A percentile compares a stretch with the other conserved stretches of the same genome.
Conservation (phyloP, 2,113 vertebrate species). For the Anas platyrhynchos region DNA sequence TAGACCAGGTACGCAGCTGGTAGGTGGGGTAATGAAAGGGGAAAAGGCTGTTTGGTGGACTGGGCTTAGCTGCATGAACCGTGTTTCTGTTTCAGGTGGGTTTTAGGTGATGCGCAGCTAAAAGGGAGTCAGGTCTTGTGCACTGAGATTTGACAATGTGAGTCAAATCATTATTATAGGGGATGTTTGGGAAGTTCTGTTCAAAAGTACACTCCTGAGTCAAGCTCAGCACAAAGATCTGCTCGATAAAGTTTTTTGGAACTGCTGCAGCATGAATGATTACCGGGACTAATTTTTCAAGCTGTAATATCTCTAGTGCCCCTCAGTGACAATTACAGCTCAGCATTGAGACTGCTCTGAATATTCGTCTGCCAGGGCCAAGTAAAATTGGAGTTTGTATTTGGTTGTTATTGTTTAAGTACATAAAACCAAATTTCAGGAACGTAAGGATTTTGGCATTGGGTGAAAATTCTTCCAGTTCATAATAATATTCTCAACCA, state of each 20-base stretch:
- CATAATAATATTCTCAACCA: background rate
- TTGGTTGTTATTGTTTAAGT: background rate
- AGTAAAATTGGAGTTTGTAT: background rate
- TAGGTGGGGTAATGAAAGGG: background rate
- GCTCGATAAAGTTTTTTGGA: background rate
- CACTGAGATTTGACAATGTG: background rate
- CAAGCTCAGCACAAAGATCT: background rate
- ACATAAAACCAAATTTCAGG: background rate
- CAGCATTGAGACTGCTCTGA: background rate
- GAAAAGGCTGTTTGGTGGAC: too few relatives aligned
- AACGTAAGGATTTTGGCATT: background rate
- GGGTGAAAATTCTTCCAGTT: background rate
- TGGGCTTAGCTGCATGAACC: background rate
- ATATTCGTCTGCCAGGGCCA: background rate
- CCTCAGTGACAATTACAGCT: background rate
- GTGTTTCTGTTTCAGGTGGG: background rate
- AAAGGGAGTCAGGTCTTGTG: accelerated
- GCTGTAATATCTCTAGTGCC: background rate
- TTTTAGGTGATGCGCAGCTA: background rate
- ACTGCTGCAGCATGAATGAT: background rate
- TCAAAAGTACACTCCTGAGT: background rate
- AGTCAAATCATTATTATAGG: background rate
- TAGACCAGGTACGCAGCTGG: accelerated
- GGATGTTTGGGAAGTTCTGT: background rate
- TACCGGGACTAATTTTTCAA: background rate